These are phyloP conservation scores for Pimpla rufipes DNA, from an alignment of 2,888 invertebrate genomes.

Conservation along the genomic window DNA sequence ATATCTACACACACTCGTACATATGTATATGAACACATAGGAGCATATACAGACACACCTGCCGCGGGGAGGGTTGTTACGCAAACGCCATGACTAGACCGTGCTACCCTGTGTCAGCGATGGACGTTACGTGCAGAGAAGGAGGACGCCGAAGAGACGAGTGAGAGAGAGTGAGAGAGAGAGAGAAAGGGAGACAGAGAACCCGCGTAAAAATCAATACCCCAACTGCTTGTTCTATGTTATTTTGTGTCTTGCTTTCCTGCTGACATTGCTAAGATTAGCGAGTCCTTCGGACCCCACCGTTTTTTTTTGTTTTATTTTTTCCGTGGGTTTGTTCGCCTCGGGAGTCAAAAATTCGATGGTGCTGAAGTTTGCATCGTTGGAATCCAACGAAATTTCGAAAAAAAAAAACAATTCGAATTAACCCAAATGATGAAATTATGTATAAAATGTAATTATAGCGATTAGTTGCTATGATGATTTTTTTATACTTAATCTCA, in stretches of 20 bases:
- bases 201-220: constrained; percentile 75
- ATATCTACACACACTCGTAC: neutral
- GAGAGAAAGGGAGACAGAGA: constrained; percentile 54
- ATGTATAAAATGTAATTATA: too few species aligned
- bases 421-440: too few species aligned
- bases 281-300: neutral
- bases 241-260: constrained; percentile 61
- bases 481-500: too few species aligned
- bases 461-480: too few species aligned
- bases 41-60: constrained; percentile 49
- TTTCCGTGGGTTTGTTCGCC: neutral
- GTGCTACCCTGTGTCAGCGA: constrained; percentile 75
- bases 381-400: too few species aligned
- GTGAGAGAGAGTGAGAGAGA: constrained; percentile 24
- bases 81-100: constrained; percentile 73
- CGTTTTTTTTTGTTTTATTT: too few species aligned
- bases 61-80: constrained; percentile 66
- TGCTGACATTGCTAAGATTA: constrained; percentile 45
- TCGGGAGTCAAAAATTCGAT: neutral
- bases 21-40: constrained; percentile 31
- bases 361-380: too few species aligned
- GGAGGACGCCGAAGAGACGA: constrained; percentile 53
- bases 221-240: constrained; percentile 64
- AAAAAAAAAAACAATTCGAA: too few species aligned
- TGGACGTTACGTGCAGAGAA: constrained; percentile 73